Evolutionary conservation across 1,140 invertebrate species (phyloP).

Genomic region (Halictus rubicundus): DNA sequence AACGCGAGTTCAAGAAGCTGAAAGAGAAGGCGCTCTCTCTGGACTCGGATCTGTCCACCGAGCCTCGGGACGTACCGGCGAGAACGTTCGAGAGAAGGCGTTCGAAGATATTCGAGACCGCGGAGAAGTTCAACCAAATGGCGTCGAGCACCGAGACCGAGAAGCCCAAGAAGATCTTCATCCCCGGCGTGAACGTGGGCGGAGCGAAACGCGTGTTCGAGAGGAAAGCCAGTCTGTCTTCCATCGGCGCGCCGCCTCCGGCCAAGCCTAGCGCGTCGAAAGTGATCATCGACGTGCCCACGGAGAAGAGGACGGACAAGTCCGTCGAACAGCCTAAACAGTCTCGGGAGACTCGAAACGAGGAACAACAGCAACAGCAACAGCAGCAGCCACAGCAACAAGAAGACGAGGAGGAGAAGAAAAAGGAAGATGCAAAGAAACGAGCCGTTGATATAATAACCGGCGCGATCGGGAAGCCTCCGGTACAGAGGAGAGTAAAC

Average conservation of each 20-base stretch:
- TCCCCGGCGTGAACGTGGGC: conserved; percentile 90
- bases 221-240: conserved; percentile 86
- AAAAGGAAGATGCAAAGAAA: conserved; percentile 69
- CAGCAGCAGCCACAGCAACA: too few relatives aligned
- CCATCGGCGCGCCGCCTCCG: conserved; percentile 71
- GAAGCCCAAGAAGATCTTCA: conserved; percentile 90
- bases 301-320: conserved; percentile 40
- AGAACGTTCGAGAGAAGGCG: conserved; percentile 82
- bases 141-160: conserved; percentile 76
- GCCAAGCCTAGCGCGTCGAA: conserved; percentile 62
- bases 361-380: neutral
- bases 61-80: conserved; percentile 58
- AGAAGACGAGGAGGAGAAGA: conserved; percentile 17
- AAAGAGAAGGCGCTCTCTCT: conserved; percentile 71
- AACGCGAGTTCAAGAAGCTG: conserved; percentile 67
- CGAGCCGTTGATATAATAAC: conserved; percentile 76
- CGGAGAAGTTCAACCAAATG: conserved; percentile 86
- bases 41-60: conserved; percentile 10
- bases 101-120: conserved; percentile 86
- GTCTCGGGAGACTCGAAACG: conserved; percentile 51
- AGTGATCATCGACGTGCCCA: conserved; percentile 72
- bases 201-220: conserved; percentile 92
- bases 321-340: conserved; percentile 29
- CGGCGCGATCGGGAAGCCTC: conserved; percentile 75
- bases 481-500: conserved; percentile 66